A percentile compares a stretch with the other conserved stretches of the same genome.
Evolutionary conservation across 1,140 invertebrate species (phyloP).

Genomic region (Drosophila tani): DNA sequence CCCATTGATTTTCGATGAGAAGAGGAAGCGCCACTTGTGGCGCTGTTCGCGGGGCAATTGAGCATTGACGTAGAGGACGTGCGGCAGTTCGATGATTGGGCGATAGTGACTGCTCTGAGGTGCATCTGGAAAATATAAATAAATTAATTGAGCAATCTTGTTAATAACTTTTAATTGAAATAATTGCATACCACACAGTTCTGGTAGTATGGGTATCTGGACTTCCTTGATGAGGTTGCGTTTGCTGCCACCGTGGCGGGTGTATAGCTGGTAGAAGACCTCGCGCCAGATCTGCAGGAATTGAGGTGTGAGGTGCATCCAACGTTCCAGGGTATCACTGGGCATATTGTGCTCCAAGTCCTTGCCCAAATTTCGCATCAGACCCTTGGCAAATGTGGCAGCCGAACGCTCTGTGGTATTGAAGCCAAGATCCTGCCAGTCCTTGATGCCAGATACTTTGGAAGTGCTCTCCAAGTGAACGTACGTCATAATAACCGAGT

Average conservation of each 20-base stretch:
- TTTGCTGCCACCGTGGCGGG: constrained; percentile 77
- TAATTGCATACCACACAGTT: constrained; percentile 56
- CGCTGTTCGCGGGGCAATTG: constrained; percentile 90
- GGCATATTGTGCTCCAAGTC: constrained; percentile 72
- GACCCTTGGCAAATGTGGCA: constrained; percentile 86
- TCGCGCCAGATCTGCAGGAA: constrained; percentile 85
- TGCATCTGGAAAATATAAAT: constrained; percentile 52
- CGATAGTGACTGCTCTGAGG: constrained; percentile 87
- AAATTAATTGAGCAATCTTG: neutral
- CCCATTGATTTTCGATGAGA: constrained; percentile 92
- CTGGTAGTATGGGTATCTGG: constrained; percentile 81
- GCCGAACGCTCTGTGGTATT: constrained; percentile 85
- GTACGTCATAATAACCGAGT: constrained; percentile 80
- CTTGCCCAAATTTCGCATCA: constrained; percentile 80
- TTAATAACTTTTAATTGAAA: neutral
- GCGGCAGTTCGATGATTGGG: constrained; percentile 90
- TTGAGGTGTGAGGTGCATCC: constrained; percentile 78
- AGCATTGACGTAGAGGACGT: constrained; percentile 91
- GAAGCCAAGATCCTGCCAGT: constrained; percentile 86
- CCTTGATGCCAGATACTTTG: constrained; percentile 78
- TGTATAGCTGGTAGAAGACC: constrained; percentile 86
- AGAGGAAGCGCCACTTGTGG: constrained; percentile 92
- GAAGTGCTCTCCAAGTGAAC: constrained; percentile 66
- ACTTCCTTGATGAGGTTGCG: constrained; percentile 72
- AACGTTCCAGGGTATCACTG: constrained; percentile 70